Conservation (phyloP, 92 coral and sea anemone species). For the Meandrina meandrites region DNA sequence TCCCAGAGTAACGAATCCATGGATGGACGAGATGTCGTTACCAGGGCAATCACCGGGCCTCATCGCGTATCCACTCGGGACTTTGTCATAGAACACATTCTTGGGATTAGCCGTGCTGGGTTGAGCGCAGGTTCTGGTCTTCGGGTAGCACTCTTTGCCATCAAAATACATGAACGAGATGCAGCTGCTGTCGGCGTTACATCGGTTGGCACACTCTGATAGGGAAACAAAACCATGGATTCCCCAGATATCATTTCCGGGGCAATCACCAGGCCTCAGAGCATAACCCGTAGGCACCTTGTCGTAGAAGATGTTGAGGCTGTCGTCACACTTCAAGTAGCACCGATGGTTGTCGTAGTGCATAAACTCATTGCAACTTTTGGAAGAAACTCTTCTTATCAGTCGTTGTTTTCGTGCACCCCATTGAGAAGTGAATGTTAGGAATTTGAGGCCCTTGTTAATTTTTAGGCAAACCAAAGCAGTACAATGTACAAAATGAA, state of each 20-base stretch:
- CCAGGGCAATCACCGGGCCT: slow-evolving; percentile 41
- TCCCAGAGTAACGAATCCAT: neutral
- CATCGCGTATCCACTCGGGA: slow-evolving; percentile 26
- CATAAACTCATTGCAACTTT: neutral
- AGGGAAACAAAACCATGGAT: slow-evolving; percentile 10
- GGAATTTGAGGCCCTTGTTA: too few relatives aligned
- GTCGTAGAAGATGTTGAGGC: slow-evolving; percentile 6
- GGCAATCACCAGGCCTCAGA: slow-evolving; percentile 37
- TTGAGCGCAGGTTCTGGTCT: slow-evolving; percentile 13
- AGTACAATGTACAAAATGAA: too few relatives aligned
- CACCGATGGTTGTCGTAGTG: slow-evolving; percentile 11
- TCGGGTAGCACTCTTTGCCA: slow-evolving; percentile 21
- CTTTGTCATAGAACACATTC: slow-evolving; percentile 33
- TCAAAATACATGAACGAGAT: slow-evolving; percentile 27
- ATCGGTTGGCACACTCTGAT: slow-evolving; percentile 16
- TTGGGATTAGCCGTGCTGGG: neutral
- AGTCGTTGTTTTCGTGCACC: too few relatives aligned
- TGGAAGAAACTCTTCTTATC: too few relatives aligned
- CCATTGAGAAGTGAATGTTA: too few relatives aligned
- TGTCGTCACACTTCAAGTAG: neutral
- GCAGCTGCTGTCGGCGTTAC: neutral
- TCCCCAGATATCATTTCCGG: slow-evolving; percentile 28
- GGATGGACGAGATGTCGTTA: slow-evolving; percentile 19
- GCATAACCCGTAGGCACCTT: neutral
- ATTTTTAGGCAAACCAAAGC: too few relatives aligned